A percentile compares a stretch with the other conserved stretches of the same genome.
These are phyloP conservation scores for Sialis fuliginosa DNA, from an alignment of 2,888 invertebrate species.

Conservation along the genomic window DNA sequence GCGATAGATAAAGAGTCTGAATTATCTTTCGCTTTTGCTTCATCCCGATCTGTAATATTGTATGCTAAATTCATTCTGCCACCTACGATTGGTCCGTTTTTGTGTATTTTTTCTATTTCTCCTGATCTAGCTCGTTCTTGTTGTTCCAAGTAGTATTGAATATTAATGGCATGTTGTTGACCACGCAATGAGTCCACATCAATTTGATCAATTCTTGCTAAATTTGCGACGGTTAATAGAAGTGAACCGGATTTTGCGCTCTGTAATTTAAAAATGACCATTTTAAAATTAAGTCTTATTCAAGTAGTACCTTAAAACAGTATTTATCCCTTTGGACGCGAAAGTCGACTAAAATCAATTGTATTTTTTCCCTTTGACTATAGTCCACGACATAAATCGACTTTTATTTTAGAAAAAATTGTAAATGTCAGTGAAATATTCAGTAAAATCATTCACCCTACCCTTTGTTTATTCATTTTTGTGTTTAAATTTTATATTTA, in stretches of 20 bases:
- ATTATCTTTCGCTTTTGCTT: slow-evolving; percentile 15
- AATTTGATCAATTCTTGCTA: slow-evolving; percentile 24
- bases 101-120: slow-evolving; percentile 18
- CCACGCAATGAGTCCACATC: slow-evolving; percentile 10
- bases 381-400: no score
- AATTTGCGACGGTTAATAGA: slow-evolving; percentile 61
- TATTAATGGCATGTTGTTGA: slow-evolving; percentile 19
- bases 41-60: slow-evolving; percentile 6
- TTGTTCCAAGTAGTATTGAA: slow-evolving; percentile 20
- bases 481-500: no score
- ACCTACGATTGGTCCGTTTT: slow-evolving; percentile 10
- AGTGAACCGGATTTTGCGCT: slow-evolving; percentile 67
- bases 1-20: slow-evolving; percentile 57
- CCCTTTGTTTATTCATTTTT: no score
- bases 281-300: neutral
- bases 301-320: no score
- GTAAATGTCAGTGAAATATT: no score
- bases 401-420: no score
- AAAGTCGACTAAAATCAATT: no score
- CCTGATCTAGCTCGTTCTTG: slow-evolving; percentile 17
- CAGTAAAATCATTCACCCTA: no score
- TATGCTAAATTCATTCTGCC: slow-evolving; percentile 8
- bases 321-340: no score
- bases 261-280: slow-evolving; percentile 29
- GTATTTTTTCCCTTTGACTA: no score